Evolutionary conservation across 2,797 vertebrate species (phyloP).

Genomic region (Acrossocheilus fasciatus): DNA sequence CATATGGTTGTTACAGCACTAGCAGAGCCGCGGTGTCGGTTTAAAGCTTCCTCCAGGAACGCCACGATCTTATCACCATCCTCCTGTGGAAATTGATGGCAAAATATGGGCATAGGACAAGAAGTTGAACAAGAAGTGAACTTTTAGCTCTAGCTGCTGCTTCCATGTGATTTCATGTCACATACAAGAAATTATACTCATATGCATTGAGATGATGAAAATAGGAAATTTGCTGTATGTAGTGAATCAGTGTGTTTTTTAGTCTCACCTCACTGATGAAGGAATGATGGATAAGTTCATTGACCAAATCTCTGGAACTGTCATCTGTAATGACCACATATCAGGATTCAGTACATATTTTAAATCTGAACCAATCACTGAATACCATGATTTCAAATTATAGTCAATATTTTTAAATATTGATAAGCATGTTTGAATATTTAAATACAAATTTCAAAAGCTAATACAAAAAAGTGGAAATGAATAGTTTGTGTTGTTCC

Average conservation of each 20-base stretch:
- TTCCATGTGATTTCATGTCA: not conserved
- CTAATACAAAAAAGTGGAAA: too few relatives aligned
- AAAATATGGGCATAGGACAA: constrained; percentile 3
- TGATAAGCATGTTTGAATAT: not conserved
- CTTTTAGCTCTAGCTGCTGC: not conserved
- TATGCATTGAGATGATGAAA: not conserved
- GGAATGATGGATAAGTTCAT: constrained; percentile 83
- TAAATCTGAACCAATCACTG: not conserved
- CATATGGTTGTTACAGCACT: constrained; percentile 54
- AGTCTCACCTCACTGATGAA: constrained; percentile 83
- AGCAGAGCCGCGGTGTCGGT: constrained; percentile 18
- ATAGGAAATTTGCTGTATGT: not conserved
- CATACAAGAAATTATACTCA: not conserved
- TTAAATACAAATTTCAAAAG: not conserved
- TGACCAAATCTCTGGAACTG: constrained; percentile 80
- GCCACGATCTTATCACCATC: constrained; percentile 80
- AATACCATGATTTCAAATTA: not conserved
- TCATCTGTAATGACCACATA: constrained; percentile 73
- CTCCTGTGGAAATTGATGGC: constrained; percentile 70
- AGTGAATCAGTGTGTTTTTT: not conserved
- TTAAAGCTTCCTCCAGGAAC: constrained; percentile 81
- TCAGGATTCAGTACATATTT: not conserved
- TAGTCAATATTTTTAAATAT: not conserved
- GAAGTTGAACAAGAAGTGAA: not conserved
- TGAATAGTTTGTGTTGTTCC: too few relatives aligned